Percentiles rank a stretch among this genome's conserved stretches.
Conservation (phyloP, 2,888 invertebrate species). For the Mechanitis messenoides region DNA sequence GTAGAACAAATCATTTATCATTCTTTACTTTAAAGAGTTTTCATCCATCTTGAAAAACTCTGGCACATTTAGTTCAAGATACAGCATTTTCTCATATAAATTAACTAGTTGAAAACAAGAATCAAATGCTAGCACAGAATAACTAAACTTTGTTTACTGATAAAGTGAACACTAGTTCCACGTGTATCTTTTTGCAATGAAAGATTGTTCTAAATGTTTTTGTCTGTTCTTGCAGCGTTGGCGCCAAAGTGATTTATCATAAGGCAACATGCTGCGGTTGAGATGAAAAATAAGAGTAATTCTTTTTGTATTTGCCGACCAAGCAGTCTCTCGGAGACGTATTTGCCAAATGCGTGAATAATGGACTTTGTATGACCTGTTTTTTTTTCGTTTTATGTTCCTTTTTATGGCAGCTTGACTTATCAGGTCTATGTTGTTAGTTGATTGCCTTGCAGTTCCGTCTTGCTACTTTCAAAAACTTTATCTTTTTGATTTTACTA, state of each 20-base stretch:
- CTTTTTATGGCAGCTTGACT: background rate
- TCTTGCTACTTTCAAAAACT: background rate
- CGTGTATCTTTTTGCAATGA: slow-evolving; percentile 55
- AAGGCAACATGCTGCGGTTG: slow-evolving; percentile 68
- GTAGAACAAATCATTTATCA: too few relatives aligned
- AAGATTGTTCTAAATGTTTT: slow-evolving; percentile 55
- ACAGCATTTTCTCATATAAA: too few relatives aligned
- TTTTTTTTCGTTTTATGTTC: slow-evolving; percentile 3
- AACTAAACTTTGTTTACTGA: slow-evolving; percentile 32
- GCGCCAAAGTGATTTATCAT: slow-evolving; percentile 72
- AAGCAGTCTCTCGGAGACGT: slow-evolving; percentile 49
- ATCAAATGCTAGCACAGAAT: background rate
- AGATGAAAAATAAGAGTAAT: slow-evolving; percentile 70
- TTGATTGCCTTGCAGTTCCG: background rate
- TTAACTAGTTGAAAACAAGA: too few relatives aligned
- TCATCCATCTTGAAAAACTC: too few relatives aligned
- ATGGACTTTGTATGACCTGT: slow-evolving; percentile 38
- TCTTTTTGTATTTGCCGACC: slow-evolving; percentile 66
- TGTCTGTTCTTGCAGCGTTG: slow-evolving; percentile 47
- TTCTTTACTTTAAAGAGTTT: too few relatives aligned
- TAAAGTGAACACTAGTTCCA: slow-evolving; percentile 50
- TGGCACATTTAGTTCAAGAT: too few relatives aligned
- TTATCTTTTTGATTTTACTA: too few relatives aligned
- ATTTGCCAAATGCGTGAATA: slow-evolving; percentile 68
- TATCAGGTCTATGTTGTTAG: slow-evolving; percentile 1